Percentiles rank a stretch among this genome's conserved stretches.
Evolutionary conservation across 1,140 invertebrate species (phyloP).

Genomic region (Euglossa dilemma): DNA sequence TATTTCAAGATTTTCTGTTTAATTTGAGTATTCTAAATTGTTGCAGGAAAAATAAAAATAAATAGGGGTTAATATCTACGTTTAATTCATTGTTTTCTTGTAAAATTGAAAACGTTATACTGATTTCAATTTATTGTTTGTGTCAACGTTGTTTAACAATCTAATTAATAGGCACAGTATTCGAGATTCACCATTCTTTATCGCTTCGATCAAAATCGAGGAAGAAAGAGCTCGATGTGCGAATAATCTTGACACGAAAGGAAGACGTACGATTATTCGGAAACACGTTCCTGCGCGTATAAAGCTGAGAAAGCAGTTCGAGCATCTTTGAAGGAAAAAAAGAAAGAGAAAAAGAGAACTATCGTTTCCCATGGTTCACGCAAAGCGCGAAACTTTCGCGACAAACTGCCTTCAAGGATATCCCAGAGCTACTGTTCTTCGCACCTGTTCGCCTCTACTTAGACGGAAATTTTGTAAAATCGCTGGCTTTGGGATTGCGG

Average conservation of each 20-base stretch:
- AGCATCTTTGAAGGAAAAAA: neutral
- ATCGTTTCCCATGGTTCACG: neutral
- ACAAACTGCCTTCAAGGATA: constrained; percentile 16
- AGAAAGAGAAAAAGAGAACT: neutral
- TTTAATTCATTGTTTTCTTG: no score
- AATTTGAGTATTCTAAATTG: no score
- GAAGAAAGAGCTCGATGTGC: no score
- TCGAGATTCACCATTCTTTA: no score
- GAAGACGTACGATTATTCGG: constrained; percentile 3
- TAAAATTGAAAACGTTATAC: no score
- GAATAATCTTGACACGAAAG: neutral
- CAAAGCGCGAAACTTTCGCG: constrained; percentile 42
- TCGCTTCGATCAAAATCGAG: no score
- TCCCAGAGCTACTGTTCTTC: constrained; percentile 3
- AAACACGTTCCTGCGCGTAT: neutral
- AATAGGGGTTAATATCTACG: no score
- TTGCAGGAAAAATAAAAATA: no score
- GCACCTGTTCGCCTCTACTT: constrained; percentile 5
- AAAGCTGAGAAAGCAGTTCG: neutral
- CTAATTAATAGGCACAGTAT: no score
- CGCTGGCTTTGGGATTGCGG: neutral
- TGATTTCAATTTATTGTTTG: no score
- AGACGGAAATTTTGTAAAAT: constrained; percentile 23
- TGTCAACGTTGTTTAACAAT: no score
- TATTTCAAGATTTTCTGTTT: no score